These are phyloP conservation scores for Thomomys bottae DNA, from an alignment of 2,113 vertebrate genomes.

Conservation along the genomic window DNA sequence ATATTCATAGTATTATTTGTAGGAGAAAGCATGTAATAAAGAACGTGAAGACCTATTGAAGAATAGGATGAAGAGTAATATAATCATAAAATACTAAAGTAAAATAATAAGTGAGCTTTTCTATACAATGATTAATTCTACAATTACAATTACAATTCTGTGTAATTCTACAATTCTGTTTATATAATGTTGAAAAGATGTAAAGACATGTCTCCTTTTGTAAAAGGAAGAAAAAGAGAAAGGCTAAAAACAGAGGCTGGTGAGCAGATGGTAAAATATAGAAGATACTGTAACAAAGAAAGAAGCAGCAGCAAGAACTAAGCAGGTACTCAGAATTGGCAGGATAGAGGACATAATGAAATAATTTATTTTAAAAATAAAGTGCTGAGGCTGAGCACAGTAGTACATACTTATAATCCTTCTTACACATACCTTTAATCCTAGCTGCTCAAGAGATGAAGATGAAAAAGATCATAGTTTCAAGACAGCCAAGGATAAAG, in stretches of 20 bases:
- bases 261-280: not conserved
- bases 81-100: too few relatives aligned
- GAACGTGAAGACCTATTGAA: not conserved
- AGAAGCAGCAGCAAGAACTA: not conserved
- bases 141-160: not conserved
- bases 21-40: not conserved
- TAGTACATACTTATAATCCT: too few relatives aligned
- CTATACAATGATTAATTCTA: not conserved
- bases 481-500: too few relatives aligned
- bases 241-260: not conserved
- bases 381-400: too few relatives aligned
- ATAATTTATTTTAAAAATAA: not conserved
- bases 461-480: too few relatives aligned
- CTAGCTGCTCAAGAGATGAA: too few relatives aligned
- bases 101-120: slow-evolving; percentile 8
- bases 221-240: not conserved
- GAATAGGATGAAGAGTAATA: too few relatives aligned
- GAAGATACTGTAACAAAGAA: not conserved
- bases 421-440: too few relatives aligned
- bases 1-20: not conserved
- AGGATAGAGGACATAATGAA: not conserved
- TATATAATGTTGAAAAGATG: not conserved
- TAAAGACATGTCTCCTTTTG: not conserved
- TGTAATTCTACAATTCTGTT: not conserved
- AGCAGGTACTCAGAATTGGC: not conserved